These are phyloP conservation scores for Octomys mimax DNA, from an alignment of 2,797 vertebrate species.

Conservation along the genomic window DNA sequence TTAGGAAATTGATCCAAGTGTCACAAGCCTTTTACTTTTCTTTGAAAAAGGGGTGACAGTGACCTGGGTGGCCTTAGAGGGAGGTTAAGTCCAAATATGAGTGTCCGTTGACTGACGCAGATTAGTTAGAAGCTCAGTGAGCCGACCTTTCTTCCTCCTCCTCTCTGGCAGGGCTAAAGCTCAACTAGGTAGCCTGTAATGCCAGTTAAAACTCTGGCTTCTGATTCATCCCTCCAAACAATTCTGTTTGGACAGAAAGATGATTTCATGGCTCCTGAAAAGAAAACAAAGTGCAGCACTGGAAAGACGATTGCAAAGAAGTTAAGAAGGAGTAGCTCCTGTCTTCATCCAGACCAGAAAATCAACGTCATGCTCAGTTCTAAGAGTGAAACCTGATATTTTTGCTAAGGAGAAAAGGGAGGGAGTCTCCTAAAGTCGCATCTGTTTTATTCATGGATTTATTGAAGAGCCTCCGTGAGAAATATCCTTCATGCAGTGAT, in stretches of 20 bases:
- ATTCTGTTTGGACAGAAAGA: background rate
- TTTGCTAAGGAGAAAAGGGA: background rate
- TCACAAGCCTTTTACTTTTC: background rate
- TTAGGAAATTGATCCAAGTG: background rate
- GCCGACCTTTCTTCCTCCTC: background rate
- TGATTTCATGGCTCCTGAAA: background rate
- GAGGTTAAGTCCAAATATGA: background rate
- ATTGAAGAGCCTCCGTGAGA: conserved; percentile 27
- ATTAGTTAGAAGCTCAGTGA: background rate
- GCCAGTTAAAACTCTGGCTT: background rate
- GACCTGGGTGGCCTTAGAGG: background rate
- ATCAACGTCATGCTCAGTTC: conserved; percentile 13
- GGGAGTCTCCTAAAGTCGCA: background rate
- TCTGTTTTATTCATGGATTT: conserved; percentile 59
- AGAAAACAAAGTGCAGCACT: background rate
- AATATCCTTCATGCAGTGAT: conserved; percentile 14
- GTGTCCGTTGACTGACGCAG: background rate
- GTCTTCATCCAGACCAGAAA: background rate
- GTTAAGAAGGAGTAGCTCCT: background rate
- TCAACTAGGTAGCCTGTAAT: background rate
- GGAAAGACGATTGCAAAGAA: conserved; percentile 23
- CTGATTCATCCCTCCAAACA: background rate
- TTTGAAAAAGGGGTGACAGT: background rate
- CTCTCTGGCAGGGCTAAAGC: background rate
- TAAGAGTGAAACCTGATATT: background rate